Evolutionary conservation across 2,113 vertebrate genomes (phyloP).

Genomic region (Bostrychus sinensis): DNA sequence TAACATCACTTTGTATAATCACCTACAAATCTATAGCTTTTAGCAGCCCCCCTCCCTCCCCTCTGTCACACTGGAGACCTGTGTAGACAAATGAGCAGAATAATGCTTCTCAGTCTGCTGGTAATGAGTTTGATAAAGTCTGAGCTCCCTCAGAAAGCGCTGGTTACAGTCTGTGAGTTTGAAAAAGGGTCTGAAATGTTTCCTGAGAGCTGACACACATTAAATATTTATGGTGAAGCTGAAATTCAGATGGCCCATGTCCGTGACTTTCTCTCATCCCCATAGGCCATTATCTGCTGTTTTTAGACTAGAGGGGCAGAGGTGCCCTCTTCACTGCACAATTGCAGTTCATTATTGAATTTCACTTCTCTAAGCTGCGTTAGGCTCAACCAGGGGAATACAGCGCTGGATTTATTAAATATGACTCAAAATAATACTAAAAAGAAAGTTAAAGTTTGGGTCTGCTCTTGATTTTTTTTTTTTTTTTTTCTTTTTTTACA

Average conservation of each 20-base stretch:
- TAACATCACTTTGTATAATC: no score
- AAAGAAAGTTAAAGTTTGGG: no score
- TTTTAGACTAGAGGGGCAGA: constrained; percentile 16
- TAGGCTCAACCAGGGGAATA: neutral
- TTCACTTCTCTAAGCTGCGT: constrained; percentile 18
- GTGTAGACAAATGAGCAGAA: neutral
- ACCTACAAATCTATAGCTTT: no score
- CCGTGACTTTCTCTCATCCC: constrained; percentile 41
- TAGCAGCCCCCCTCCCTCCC: neutral
- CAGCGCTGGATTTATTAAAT: constrained; percentile 5
- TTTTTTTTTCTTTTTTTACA: no score
- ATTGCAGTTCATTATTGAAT: constrained; percentile 4
- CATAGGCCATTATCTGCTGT: constrained; percentile 24
- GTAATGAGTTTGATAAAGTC: constrained; percentile 31
- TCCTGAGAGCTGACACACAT: constrained; percentile 31
- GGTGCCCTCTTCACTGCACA: constrained; percentile 9
- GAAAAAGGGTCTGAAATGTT: constrained; percentile 10
- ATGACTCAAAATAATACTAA: neutral
- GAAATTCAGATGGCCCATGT: constrained; percentile 35
- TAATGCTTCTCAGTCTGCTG: constrained; percentile 30
- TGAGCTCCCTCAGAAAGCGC: constrained; percentile 14
- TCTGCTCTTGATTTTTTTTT: no score
- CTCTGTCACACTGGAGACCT: neutral
- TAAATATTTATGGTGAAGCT: constrained; percentile 60
- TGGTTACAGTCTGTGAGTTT: constrained; percentile 24